Evolutionary conservation across 2,797 vertebrate species (phyloP).

Genomic region (Toxotes lorentzi): DNA sequence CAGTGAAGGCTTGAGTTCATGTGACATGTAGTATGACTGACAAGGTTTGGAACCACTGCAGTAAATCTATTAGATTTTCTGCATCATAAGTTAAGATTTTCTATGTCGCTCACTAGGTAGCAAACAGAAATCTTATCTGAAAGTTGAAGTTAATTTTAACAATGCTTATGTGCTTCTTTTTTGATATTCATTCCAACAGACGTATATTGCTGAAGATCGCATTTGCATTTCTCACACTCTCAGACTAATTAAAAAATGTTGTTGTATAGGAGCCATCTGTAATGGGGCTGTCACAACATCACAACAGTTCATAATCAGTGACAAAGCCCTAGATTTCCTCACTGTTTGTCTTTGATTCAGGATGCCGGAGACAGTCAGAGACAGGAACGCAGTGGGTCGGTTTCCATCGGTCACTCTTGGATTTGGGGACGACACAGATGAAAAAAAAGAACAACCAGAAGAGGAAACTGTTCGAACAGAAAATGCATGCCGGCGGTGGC

Average conservation of each 20-base stretch:
- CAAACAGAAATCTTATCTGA: not conserved
- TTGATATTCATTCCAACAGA: not conserved
- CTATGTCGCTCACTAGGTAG: no score
- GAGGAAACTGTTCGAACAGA: conserved; percentile 8
- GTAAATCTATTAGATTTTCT: conserved; percentile 3
- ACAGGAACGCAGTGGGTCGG: conserved; percentile 75
- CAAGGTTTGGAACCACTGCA: not conserved
- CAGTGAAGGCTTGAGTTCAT: not conserved
- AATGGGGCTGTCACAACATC: not conserved
- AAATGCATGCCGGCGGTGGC: conserved; percentile 67
- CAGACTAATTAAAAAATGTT: conserved; percentile 27
- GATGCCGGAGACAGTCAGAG: conserved; percentile 73
- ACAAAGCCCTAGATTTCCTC: not conserved
- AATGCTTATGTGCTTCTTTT: not conserved
- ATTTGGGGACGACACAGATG: conserved; percentile 52
- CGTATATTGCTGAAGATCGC: no score
- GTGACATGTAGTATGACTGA: not conserved
- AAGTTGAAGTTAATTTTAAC: not conserved
- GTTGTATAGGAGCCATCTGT: not conserved
- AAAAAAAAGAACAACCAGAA: conserved; percentile 40
- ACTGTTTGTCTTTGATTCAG: conserved; percentile 46
- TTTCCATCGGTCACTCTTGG: conserved; percentile 75
- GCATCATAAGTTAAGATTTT: no score
- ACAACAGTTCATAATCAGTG: not conserved
- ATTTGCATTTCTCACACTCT: no score